Conservation (phyloP, 2,113 vertebrate species). For the Podarcis raffonei region DNA sequence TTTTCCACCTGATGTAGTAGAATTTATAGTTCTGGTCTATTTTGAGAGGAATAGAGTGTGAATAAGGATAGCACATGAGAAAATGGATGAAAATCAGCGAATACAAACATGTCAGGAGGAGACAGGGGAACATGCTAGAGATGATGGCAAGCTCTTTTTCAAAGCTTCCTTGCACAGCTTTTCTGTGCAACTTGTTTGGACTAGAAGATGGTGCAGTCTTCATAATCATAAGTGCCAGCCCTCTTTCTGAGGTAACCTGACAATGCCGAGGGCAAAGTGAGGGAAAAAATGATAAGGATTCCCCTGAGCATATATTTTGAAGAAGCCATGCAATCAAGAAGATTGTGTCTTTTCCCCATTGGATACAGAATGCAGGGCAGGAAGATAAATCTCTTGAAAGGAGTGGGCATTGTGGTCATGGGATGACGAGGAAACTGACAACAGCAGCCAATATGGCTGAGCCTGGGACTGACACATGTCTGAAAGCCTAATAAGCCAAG, state of each 20-base stretch:
- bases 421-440: neutral
- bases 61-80: neutral
- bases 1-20: neutral
- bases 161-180: neutral
- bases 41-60: neutral
- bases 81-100: neutral
- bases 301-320: neutral
- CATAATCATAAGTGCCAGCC: neutral
- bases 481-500: neutral
- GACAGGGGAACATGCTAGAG: neutral
- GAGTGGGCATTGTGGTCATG: neutral
- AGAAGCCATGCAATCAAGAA: neutral
- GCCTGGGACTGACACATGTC: neutral
- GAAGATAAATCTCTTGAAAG: neutral
- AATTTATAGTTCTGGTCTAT: neutral
- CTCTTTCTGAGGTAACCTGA: neutral
- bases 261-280: neutral
- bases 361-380: neutral
- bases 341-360: neutral
- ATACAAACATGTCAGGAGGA: neutral
- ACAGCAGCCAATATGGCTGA: neutral
- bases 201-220: neutral
- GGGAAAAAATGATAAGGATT: neutral
- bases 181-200: neutral
- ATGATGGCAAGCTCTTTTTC: neutral